These are phyloP conservation scores for Atta texana DNA, from an alignment of 1,140 invertebrate genomes.

Conservation along the genomic window DNA sequence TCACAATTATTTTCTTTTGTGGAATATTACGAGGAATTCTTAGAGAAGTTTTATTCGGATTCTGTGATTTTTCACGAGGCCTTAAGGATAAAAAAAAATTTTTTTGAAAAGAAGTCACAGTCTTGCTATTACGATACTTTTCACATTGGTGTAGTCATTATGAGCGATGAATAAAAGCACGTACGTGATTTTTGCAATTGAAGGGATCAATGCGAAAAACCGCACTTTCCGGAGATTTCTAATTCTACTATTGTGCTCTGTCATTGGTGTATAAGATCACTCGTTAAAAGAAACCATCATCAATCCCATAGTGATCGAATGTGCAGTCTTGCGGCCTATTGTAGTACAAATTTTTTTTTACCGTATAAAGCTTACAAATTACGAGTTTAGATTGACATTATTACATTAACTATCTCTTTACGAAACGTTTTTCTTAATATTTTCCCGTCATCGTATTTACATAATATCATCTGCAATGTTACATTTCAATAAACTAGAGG, in stretches of 20 bases:
- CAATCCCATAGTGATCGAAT: slow-evolving; percentile 62
- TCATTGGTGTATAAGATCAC: slow-evolving; percentile 55
- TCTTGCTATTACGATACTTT: slow-evolving; percentile 47
- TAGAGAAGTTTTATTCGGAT: slow-evolving; percentile 14
- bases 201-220: slow-evolving; percentile 68
- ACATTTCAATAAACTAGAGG: slow-evolving; percentile 34
- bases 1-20: neutral
- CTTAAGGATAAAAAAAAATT: neutral
- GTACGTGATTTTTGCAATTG: slow-evolving; percentile 64
- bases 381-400: slow-evolving; percentile 71
- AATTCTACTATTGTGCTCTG: slow-evolving; percentile 60
- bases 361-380: slow-evolving; percentile 71
- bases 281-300: slow-evolving; percentile 52
- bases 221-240: slow-evolving; percentile 32
- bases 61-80: neutral
- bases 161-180: slow-evolving; percentile 56
- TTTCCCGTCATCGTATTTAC: neutral
- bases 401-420: slow-evolving; percentile 59
- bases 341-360: slow-evolving; percentile 61
- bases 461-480: slow-evolving; percentile 16
- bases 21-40: neutral
- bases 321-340: slow-evolving; percentile 65
- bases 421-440: slow-evolving; percentile 36
- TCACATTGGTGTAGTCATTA: slow-evolving; percentile 8
- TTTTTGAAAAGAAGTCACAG: slow-evolving; percentile 8